Conservation (phyloP, 2,113 vertebrate genomes). For the Felis chaus region DNA sequence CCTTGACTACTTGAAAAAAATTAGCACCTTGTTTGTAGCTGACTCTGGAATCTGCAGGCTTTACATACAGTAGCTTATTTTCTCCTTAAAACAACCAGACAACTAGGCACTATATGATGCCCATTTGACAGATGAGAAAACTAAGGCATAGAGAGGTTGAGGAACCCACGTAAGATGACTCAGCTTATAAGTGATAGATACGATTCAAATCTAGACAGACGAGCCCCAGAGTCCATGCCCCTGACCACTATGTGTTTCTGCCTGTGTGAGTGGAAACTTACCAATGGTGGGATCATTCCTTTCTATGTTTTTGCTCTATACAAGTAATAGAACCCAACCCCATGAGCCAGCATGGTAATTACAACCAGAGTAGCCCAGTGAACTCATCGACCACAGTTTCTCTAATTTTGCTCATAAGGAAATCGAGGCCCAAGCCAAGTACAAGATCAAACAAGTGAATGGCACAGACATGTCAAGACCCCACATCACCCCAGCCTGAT, state of each 20-base stretch:
- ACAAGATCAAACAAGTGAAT: neutral
- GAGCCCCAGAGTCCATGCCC: neutral
- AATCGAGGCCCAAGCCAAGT: neutral
- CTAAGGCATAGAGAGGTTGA: neutral
- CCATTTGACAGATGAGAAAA: slow-evolving; percentile 19
- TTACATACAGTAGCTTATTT: neutral
- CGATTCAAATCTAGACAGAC: neutral
- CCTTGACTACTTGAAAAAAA: neutral
- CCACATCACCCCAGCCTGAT: neutral
- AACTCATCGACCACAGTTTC: neutral
- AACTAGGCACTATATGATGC: neutral
- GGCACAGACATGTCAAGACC: neutral
- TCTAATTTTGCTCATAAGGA: slow-evolving; percentile 5
- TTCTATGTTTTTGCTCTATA: neutral
- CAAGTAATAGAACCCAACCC: neutral
- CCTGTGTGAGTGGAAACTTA: neutral
- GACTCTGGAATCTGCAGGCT: neutral
- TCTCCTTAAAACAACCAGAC: neutral
- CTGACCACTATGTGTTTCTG: neutral
- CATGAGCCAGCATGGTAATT: neutral
- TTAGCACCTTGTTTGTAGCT: neutral
- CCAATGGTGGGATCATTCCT: neutral
- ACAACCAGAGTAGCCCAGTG: neutral
- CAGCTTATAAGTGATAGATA: neutral
- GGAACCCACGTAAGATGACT: neutral